Percentiles rank a stretch among this genome's conserved stretches.
Conservation (phyloP, 2,888 invertebrate species). For the Agrotis segetum region DNA sequence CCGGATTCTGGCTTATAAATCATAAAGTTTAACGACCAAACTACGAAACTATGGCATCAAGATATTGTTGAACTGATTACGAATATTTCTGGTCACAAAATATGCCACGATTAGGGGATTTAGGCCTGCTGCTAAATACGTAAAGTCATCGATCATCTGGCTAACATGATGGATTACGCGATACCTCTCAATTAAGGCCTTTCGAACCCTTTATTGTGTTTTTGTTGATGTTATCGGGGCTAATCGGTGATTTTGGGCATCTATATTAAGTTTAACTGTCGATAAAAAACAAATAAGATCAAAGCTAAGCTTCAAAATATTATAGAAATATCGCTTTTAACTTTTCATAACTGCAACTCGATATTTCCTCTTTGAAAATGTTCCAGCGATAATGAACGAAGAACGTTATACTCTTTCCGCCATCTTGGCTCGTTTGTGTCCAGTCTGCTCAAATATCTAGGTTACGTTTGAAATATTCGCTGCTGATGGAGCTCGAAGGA, state of each 20-base stretch:
- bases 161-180: slow-evolving; percentile 67
- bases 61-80: slow-evolving; percentile 47
- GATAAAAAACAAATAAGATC: not conserved
- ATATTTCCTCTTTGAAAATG: slow-evolving; percentile 31
- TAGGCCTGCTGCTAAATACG: slow-evolving; percentile 33
- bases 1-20: slow-evolving; percentile 60
- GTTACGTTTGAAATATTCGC: slow-evolving; percentile 44
- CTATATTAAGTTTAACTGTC: not conserved
- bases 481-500: slow-evolving; percentile 15
- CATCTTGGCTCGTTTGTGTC: slow-evolving; percentile 39
- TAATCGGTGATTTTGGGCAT: slow-evolving; percentile 28
- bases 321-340: not conserved
- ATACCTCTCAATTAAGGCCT: slow-evolving; percentile 60
- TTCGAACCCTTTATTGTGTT: slow-evolving; percentile 61
- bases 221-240: slow-evolving; percentile 54
- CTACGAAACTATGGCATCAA: slow-evolving; percentile 41
- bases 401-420: slow-evolving; percentile 27
- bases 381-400: slow-evolving; percentile 38
- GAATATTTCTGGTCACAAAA: slow-evolving; percentile 56
- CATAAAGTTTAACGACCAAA: slow-evolving; percentile 57
- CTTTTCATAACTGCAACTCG: slow-evolving; percentile 18
- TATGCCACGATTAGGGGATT: slow-evolving; percentile 43
- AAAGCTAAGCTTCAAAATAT: too few relatives aligned
- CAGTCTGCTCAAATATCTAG: slow-evolving; percentile 33
- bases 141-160: slow-evolving; percentile 63